Base-by-base conservation (phyloP, 1,140 invertebrate genomes). In the Batillaria attramentaria region DNA sequence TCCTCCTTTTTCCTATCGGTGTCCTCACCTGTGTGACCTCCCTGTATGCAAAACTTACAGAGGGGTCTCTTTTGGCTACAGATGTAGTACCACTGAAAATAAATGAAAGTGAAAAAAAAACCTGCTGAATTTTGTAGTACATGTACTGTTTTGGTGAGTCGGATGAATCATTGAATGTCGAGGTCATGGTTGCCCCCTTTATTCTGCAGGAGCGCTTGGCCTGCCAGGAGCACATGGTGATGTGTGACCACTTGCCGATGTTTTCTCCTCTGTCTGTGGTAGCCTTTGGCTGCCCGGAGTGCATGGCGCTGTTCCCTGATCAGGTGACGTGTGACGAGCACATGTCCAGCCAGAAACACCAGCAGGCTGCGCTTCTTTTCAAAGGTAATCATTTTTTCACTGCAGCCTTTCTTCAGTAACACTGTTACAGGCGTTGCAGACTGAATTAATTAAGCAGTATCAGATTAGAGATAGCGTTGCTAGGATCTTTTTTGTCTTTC, bases 151-250 rank as follows among this genome's bases (percentile, higher is more conserved):
- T n/a, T n/a, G n/a, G n/a, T n/a, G n/a, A n/a, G n/a, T n/a, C n/a
- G n/a, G n/a, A n/a, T n/a, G n/a, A n/a, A n/a, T n/a, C n/a, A n/a
- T n/a, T n/a, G n/a, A n/a, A n/a, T n/a, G n/a, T n/a, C n/a, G n/a
- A n/a, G n/a, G n/a, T n/a, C n/a, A n/a, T n/a, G n/a, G n/a, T n/a
- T n/a, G n/a, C n/a, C n/a, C n/a, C n/a, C n/a, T n/a, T n/a, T n/a
- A n/a, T n/a, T n/a, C n/a, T n/a, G n/a, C 68, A 79, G 77, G 37
- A 35, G 35, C 42, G 20, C 13, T 60, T 72, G 16, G 31, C 39
- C 10, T 79, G 77, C 60, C 68, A 72, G 39, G 68, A 79, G 35
- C 77, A 79, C 66, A 79, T 79, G 66, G 62, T 72, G 24, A 72
- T 62, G 39, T 24, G n/a, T 4, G 43, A 42, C 37, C 77, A 79